phyloP scores from a whole-genome alignment of 30 jellyfish, hydroid and myxozoan species.

The Aurelia aurita region DNA sequence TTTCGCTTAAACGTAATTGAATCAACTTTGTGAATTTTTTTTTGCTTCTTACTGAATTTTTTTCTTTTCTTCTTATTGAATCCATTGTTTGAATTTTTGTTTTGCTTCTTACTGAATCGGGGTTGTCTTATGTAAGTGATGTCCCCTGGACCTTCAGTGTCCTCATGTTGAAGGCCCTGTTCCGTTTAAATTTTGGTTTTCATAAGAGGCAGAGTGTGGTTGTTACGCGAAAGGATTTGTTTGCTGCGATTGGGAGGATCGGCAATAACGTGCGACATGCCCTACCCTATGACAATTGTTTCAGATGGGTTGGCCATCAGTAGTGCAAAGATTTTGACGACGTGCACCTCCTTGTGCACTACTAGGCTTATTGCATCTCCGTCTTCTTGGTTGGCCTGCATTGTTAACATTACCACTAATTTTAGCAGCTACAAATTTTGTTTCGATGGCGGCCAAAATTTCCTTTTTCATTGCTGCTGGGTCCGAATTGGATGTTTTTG shows the following conservation, averaged over 20 bases:
- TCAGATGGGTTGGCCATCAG: slow-evolving; percentile 45
- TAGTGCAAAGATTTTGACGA: slow-evolving; percentile 14
- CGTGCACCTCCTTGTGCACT: neutral
- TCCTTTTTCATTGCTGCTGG: neutral
- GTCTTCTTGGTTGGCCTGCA: no score
- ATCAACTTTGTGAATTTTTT: no score
- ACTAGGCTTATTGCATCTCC: no score
- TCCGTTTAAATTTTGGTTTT: slow-evolving; percentile 27
- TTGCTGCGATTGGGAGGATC: neutral
- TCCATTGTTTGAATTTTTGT: no score
- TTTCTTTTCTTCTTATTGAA: no score
- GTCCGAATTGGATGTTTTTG: neutral
- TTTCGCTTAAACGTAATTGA: no score
- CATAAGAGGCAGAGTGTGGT: neutral
- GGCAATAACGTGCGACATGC: neutral
- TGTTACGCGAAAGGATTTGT: neutral
- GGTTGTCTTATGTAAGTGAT: no score
- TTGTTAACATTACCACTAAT: no score
- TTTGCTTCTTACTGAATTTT: no score
- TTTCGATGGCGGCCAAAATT: no score
- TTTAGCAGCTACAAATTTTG: no score
- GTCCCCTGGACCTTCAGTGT: slow-evolving; percentile 34
- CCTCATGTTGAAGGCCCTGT: slow-evolving; percentile 45
- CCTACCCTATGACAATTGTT: slow-evolving; percentile 19
- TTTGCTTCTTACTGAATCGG: no score